Evolutionary conservation across 2,113 vertebrate species (phyloP).

Genomic region (Nyctibius bracteatus): DNA sequence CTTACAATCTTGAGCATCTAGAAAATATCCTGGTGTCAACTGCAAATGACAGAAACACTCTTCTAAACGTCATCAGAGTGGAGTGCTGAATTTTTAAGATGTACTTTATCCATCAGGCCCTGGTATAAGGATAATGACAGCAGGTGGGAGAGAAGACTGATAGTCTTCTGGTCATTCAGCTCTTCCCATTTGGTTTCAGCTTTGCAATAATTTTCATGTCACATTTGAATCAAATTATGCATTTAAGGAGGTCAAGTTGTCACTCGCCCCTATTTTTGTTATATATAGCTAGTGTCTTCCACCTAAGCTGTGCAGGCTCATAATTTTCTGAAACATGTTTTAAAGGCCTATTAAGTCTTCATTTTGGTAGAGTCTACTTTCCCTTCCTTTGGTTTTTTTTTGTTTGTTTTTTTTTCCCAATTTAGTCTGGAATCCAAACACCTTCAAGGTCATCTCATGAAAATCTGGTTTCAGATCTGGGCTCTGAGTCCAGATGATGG

Average conservation of each 20-base stretch:
- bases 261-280: neutral
- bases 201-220: neutral
- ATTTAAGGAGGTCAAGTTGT: neutral
- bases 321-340: neutral
- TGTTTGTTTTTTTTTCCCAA: neutral
- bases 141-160: neutral
- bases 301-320: neutral
- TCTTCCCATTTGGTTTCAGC: neutral
- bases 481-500: neutral
- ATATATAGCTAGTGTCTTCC: neutral
- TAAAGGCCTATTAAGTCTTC: neutral
- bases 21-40: neutral
- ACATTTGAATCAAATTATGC: neutral
- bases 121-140: neutral
- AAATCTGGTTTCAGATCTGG: neutral
- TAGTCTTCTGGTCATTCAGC: neutral
- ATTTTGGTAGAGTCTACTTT: neutral
- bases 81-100: neutral
- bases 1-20: neutral
- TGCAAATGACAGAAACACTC: neutral
- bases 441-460: neutral
- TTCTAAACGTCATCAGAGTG: neutral
- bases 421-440: neutral
- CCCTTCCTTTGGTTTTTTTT: neutral
- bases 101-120: neutral